These are phyloP conservation scores for Lamproptera curius DNA, from an alignment of 2,888 invertebrate species.

Conservation along the genomic window DNA sequence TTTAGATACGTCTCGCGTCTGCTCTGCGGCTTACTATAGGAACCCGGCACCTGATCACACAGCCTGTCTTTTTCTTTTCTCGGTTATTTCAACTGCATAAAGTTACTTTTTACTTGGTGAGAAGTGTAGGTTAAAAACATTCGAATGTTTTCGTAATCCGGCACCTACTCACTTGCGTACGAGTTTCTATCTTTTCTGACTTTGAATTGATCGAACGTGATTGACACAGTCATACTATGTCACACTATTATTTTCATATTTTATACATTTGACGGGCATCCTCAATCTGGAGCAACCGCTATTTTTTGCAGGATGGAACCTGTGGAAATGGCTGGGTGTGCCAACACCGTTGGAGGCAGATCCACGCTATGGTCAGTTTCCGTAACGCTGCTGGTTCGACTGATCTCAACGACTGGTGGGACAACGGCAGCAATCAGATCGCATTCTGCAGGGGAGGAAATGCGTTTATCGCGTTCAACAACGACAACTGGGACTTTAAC, in stretches of 20 bases:
- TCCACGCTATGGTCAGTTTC: conserved; percentile 85
- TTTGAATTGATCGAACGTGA: neutral
- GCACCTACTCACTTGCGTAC: neutral
- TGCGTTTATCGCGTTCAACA: conserved; percentile 81
- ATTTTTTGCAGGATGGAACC: conserved; percentile 43
- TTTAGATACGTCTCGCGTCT: too few relatives aligned
- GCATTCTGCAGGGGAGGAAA: conserved; percentile 81
- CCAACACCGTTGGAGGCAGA: conserved; percentile 88
- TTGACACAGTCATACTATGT: too few relatives aligned
- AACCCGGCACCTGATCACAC: neutral
- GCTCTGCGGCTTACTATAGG: too few relatives aligned
- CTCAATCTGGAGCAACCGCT: too few relatives aligned
- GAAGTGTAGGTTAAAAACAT: too few relatives aligned
- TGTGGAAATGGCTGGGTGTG: conserved; percentile 86
- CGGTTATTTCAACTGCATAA: too few relatives aligned
- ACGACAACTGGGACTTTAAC: conserved; percentile 68
- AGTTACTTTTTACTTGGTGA: too few relatives aligned
- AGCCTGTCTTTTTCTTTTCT: too few relatives aligned
- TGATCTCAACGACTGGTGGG: conserved; percentile 82
- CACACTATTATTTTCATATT: too few relatives aligned
- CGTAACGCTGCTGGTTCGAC: conserved; percentile 80
- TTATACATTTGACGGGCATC: too few relatives aligned
- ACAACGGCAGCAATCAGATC: conserved; percentile 85
- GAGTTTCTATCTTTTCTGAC: neutral
- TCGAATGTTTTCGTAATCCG: too few relatives aligned